These are phyloP conservation scores for Leptonema lineaticorne DNA, from an alignment of 1,140 invertebrate genomes.

Conservation along the genomic window DNA sequence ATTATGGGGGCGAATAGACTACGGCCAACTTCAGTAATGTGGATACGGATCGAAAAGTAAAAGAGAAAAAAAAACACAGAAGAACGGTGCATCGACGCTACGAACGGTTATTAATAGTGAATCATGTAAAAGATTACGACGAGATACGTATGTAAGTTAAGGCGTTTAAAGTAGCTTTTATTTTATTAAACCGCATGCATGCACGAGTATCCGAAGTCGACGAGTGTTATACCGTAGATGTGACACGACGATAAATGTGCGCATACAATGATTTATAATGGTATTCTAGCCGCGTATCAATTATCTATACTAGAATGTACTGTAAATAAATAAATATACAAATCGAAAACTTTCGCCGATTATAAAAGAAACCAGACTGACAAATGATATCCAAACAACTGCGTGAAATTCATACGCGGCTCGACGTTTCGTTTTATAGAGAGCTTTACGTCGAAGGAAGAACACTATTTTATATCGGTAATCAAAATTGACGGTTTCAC, in stretches of 20 bases:
- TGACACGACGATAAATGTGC: slow-evolving; percentile 15
- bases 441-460: too few species aligned
- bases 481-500: too few species aligned
- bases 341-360: slow-evolving; percentile 1
- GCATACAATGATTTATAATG: neutral
- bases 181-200: too few species aligned
- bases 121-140: neutral
- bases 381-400: too few species aligned
- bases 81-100: too few species aligned
- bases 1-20: slow-evolving; percentile 10
- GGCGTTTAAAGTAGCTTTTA: too few species aligned
- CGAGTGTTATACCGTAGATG: neutral
- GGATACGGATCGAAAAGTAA: slow-evolving; percentile 16
- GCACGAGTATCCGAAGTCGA: neutral
- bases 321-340: neutral
- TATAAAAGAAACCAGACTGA: too few species aligned
- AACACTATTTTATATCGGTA: too few species aligned
- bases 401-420: too few species aligned
- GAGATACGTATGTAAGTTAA: neutral
- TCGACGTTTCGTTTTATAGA: too few species aligned
- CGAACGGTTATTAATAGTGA: slow-evolving; percentile 11
- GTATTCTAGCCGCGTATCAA: neutral
- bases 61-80: too few species aligned
- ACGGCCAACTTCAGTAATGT: neutral
- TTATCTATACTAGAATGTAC: neutral